These are phyloP conservation scores for Alosa sapidissima DNA, from an alignment of 2,797 vertebrate species.

Conservation along the genomic window DNA sequence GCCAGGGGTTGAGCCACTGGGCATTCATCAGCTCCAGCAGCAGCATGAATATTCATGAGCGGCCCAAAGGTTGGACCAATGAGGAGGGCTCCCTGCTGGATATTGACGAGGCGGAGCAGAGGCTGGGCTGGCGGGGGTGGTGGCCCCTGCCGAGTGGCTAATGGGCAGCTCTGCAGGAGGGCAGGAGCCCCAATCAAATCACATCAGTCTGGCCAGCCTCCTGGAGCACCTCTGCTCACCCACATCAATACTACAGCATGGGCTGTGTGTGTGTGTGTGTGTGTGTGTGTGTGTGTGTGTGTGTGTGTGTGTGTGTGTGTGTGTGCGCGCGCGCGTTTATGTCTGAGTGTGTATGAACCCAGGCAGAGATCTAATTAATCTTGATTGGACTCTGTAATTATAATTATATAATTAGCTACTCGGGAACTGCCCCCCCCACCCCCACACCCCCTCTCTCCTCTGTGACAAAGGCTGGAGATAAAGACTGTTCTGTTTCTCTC, in stretches of 20 bases:
- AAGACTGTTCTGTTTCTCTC: slow-evolving; percentile 22
- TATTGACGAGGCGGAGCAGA: slow-evolving; percentile 44
- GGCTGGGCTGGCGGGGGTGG: slow-evolving; percentile 42
- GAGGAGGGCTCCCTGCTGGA: slow-evolving; percentile 46
- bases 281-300: too few relatives aligned
- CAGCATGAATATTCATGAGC: slow-evolving; percentile 55
- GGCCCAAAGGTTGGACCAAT: slow-evolving; percentile 45
- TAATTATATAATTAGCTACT: slow-evolving; percentile 36
- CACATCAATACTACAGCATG: background rate
- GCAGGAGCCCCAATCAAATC: slow-evolving; percentile 54
- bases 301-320: background rate
- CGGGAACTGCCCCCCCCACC: background rate
- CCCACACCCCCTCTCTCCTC: background rate
- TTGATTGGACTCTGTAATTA: slow-evolving; percentile 62
- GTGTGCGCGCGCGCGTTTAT: background rate
- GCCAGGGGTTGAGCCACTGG: too few relatives aligned
- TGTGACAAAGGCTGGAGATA: background rate
- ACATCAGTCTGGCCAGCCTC: slow-evolving; percentile 36
- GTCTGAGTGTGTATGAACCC: slow-evolving; percentile 17
- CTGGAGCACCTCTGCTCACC: slow-evolving; percentile 35
- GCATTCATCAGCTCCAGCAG: slow-evolving; percentile 11
- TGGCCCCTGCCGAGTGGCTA: background rate
- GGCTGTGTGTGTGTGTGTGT: background rate
- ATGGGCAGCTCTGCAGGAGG: background rate
- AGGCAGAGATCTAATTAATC: slow-evolving; percentile 59